Base-by-base conservation (phyloP, 2,888 invertebrate genomes). In the Patella caerulea region DNA sequence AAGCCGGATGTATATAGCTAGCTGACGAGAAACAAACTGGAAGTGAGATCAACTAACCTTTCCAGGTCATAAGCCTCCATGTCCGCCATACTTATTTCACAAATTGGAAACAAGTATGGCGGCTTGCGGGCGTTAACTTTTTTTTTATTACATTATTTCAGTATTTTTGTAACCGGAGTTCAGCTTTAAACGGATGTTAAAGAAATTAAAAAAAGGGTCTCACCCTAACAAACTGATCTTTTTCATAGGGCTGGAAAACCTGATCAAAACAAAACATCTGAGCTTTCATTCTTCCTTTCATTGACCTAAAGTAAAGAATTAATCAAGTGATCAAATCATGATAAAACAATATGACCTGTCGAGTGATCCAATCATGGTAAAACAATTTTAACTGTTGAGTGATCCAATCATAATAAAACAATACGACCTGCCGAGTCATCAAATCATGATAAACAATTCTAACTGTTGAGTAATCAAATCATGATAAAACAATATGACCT, bases 181-280 rank as follows among this genome's bases (percentile, higher is more conserved):
- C n/a, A n/a, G n/a, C n/a, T 45, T 45, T 7, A 45, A 45, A 45
- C 45, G 7, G 45, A 45, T 1, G 56, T 17, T 56, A 19, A 53
- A n/a, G 14, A 24, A 9, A 55, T 56, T n/a, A 9, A 11, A 45
- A 54, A 29, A 71, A 19, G 19, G 29, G 71, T 82, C 85, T 85
- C 80, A 90, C 91, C 84, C 83, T 72, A 24, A 86, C 86, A 86
- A 91, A 90, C n/a, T 86, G 85, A 72, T 91, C 87, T 81, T 89
- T 89, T 78, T 90, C 86, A 78, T 90, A 91, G 4, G 87, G 80
- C 71, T 90, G 90, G 80, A 91, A 91, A 53, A 84, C 79, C 76
- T 91, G 89, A 73, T 91, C 91, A 87, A 90, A 91, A 70, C 87
- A 86, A 78, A 88, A 91, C 80, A 89, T 84, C 78, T 90, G 89